Evolutionary conservation across 2,113 vertebrate genomes (phyloP), one percentile per base, ranked within the genome.

Genomic region (Pica pica): DNA sequence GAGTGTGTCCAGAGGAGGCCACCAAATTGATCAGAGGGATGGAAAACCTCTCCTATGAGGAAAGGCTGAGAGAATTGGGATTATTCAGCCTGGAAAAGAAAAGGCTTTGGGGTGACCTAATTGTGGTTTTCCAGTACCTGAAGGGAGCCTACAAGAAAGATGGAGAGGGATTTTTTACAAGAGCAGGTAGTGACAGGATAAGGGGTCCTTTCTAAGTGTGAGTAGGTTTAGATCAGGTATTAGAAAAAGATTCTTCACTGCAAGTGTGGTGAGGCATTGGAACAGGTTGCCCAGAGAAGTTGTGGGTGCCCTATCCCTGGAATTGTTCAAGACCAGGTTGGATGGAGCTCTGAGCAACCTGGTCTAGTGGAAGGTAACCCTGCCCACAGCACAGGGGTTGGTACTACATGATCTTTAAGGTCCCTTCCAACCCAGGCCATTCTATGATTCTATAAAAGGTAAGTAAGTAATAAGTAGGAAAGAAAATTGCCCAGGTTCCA

Each of bases 371-470:
- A 59, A 59, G 10, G 44, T 46, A 23, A 21, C 7, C 33, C 37
- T 37, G 13, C 10, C 33, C 16, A 59, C 8, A 49, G 49, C 35
- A 70, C 0, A 0, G 12, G 30, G 10, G 10, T 6, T 56, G 23
- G 52, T 46, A 75, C 4, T 24, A 70, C 10, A 16, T 14, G 13
- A 77, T 61, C 19, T 28, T 77, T 50, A 56, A 50, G 64, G 31
- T 56, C 27, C 27, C 9, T 83, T 50, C 31, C 31, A 83, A 70
- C 15, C 15, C 50, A 83, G 22, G 16, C 35, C 42, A 56, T 56
- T 56, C 31, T 49, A 23, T 33, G 18, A 42, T 27, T 76, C 35
- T 44, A 33, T 20, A 24, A 63, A 93, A 87, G 33, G 11, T 6
- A 52, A 73, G 52, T 18, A 61, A 88, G 50, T 67, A 74, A 87